Evolutionary conservation across 2,888 invertebrate species (phyloP).

Genomic region (Troides helena): DNA sequence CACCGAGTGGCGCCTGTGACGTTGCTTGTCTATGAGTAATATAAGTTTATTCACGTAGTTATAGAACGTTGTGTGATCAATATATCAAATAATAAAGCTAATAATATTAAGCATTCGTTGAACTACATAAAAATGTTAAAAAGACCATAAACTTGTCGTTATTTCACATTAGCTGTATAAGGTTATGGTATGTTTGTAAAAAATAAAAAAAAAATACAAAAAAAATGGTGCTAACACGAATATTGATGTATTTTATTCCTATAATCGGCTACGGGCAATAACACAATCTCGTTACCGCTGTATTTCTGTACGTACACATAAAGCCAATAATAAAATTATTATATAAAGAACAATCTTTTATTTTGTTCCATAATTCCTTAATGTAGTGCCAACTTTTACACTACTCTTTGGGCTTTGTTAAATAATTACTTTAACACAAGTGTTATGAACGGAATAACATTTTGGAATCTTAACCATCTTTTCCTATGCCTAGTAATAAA

Average conservation of each 20-base stretch:
- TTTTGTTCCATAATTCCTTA: neutral
- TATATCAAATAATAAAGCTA: slow-evolving; percentile 55
- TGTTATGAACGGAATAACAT: too few species aligned
- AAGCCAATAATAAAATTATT: slow-evolving; percentile 57
- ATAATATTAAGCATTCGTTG: slow-evolving; percentile 52
- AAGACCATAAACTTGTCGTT: slow-evolving; percentile 67
- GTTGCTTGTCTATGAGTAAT: slow-evolving; percentile 46
- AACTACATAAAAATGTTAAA: slow-evolving; percentile 49
- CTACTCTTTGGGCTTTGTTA: too few species aligned
- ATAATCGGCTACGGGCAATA: slow-evolving; percentile 65
- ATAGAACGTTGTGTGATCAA: slow-evolving; percentile 57
- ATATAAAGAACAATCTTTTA: slow-evolving; percentile 33
- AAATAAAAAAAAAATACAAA: slow-evolving; percentile 56
- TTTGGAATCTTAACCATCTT: too few species aligned
- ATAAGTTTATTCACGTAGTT: slow-evolving; percentile 52
- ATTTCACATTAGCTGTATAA: slow-evolving; percentile 68
- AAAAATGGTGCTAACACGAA: slow-evolving; percentile 78
- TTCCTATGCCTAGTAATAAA: too few species aligned
- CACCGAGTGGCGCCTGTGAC: slow-evolving; percentile 37
- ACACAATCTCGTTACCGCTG: slow-evolving; percentile 65
- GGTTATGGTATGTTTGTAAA: slow-evolving; percentile 72
- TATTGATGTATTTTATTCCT: slow-evolving; percentile 65
- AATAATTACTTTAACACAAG: too few species aligned
- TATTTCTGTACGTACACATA: slow-evolving; percentile 73
- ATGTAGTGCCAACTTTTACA: too few species aligned